These are phyloP conservation scores for Trogon surrucura DNA, from an alignment of 2,113 vertebrate species.

Conservation along the genomic window DNA sequence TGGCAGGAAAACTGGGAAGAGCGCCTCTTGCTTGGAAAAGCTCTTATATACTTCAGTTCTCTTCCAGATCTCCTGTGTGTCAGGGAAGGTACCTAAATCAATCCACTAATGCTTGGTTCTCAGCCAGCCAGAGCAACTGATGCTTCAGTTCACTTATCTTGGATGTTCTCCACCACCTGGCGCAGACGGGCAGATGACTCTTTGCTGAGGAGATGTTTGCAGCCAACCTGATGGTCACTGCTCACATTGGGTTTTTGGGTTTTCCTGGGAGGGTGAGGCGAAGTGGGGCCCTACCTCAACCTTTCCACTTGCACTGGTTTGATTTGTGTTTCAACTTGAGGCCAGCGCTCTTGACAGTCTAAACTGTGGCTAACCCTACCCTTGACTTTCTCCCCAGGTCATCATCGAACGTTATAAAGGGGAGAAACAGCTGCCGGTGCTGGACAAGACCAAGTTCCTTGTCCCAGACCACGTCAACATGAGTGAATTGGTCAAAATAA, in stretches of 20 bases:
- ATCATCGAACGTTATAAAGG: conserved; percentile 98
- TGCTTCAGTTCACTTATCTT: background rate
- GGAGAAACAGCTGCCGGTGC: conserved; percentile 94
- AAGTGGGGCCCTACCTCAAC: background rate
- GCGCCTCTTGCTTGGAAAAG: background rate
- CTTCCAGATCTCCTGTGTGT: background rate
- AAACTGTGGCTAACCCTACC: background rate
- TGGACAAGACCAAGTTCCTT: conserved; percentile 99
- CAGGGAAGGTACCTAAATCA: background rate
- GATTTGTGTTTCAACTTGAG: background rate
- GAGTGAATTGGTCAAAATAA: conserved; percentile 99
- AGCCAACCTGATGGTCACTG: background rate
- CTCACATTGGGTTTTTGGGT: background rate
- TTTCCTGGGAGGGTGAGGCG: background rate
- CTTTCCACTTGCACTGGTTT: background rate
- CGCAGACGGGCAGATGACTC: background rate
- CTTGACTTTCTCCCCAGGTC: conserved; percentile 77
- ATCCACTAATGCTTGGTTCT: background rate
- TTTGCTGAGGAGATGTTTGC: background rate
- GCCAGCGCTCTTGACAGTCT: background rate
- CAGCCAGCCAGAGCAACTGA: background rate
- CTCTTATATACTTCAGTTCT: background rate
- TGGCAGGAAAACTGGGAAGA: background rate
- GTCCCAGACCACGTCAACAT: conserved; percentile 99
- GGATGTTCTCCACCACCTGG: background rate